These are phyloP conservation scores for Phrynocephalus vlangalii DNA, from an alignment of 2,797 vertebrate species.

Conservation along the genomic window DNA sequence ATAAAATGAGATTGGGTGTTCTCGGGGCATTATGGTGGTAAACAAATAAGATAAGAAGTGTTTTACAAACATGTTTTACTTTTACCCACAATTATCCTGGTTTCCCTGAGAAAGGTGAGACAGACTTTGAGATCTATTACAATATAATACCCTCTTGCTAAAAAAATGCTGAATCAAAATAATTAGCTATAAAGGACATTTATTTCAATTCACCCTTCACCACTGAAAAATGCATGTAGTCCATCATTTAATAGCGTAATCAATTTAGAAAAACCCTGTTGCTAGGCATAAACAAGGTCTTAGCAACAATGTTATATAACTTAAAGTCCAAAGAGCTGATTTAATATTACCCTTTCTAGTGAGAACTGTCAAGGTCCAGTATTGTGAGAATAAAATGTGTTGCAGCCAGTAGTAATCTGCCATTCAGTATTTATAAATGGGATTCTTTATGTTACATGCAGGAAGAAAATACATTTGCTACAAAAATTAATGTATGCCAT, in stretches of 20 bases:
- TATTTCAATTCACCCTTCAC: conserved; percentile 12
- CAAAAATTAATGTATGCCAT: conserved; percentile 37
- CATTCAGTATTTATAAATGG: conserved; percentile 36
- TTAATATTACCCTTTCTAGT: conserved; percentile 30
- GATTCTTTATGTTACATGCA: conserved; percentile 34
- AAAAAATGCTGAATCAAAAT: neutral
- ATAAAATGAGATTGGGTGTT: too few species aligned
- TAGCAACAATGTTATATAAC: neutral
- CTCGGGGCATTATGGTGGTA: too few species aligned
- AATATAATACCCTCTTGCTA: neutral
- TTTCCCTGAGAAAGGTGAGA: neutral
- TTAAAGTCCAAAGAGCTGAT: conserved; percentile 26
- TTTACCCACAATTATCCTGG: neutral
- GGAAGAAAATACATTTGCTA: conserved; percentile 41
- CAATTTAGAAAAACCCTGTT: neutral
- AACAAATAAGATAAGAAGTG: neutral
- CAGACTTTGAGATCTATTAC: neutral
- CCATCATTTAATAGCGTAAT: conserved; percentile 22
- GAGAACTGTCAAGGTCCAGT: conserved; percentile 32
- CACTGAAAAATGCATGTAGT: neutral
- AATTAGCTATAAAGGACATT: neutral
- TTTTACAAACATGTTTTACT: neutral
- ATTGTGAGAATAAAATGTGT: conserved; percentile 38
- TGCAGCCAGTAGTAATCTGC: conserved; percentile 31
- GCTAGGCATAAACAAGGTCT: conserved; percentile 1